A percentile compares a stretch with the other conserved stretches of the same genome.
These are phyloP conservation scores for Phaethornis superciliosus DNA, from an alignment of 2,113 vertebrate species.

Conservation along the genomic window DNA sequence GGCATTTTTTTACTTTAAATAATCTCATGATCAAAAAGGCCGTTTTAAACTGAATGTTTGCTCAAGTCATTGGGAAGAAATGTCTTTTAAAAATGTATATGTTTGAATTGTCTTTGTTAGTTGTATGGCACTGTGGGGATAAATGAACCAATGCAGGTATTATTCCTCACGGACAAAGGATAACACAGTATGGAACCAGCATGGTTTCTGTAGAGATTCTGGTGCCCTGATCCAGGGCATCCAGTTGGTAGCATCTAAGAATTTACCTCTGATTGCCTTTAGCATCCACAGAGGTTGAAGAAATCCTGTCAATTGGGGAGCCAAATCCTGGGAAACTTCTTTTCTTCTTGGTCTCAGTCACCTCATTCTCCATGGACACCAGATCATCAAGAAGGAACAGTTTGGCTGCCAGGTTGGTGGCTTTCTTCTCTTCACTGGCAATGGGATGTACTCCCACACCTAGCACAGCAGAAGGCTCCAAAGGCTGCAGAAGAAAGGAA, in stretches of 20 bases:
- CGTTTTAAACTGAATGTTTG: not conserved
- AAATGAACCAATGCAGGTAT: not conserved
- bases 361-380: slow-evolving; percentile 84
- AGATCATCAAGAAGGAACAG: slow-evolving; percentile 79
- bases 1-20: not conserved
- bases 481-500: slow-evolving; percentile 46
- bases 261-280: slow-evolving; percentile 87
- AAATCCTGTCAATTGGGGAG: slow-evolving; percentile 87
- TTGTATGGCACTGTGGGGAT: not conserved
- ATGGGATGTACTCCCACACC: not conserved
- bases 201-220: not conserved
- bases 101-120: not conserved
- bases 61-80: not conserved
- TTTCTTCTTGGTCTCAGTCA: slow-evolving; percentile 89
- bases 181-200: not conserved
- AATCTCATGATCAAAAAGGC: not conserved
- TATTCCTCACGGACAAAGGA: not conserved
- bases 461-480: slow-evolving; percentile 33
- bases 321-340: slow-evolving; percentile 87
- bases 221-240: not conserved
- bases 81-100: not conserved
- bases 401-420: slow-evolving; percentile 72
- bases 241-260: too few relatives aligned
- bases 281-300: slow-evolving; percentile 76
- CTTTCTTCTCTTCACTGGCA: slow-evolving; percentile 68